Evolutionary conservation across 2,113 vertebrate genomes (phyloP).

Genomic region (Numida meleagris): DNA sequence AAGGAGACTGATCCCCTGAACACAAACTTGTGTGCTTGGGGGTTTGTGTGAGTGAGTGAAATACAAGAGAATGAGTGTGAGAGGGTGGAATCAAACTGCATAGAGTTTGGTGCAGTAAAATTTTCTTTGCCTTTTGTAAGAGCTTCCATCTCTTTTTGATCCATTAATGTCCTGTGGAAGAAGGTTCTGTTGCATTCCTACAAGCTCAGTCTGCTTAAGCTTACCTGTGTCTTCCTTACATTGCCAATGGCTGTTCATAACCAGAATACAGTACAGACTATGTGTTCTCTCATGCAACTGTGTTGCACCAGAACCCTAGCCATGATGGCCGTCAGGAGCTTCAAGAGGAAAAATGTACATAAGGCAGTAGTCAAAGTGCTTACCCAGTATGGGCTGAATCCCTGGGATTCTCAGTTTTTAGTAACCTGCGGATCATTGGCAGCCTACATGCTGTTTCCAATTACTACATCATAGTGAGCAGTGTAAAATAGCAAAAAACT

Average conservation of each 20-base stretch:
- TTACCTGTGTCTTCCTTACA: background rate
- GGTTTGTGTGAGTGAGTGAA: background rate
- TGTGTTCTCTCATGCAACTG: rapidly evolving
- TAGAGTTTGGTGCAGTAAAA: background rate
- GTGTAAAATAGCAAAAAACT: background rate
- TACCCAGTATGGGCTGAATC: background rate
- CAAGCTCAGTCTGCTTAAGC: background rate
- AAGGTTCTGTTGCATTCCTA: background rate
- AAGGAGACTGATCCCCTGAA: background rate
- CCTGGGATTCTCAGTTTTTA: background rate
- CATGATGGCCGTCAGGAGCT: background rate
- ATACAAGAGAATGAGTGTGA: background rate
- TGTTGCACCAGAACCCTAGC: background rate
- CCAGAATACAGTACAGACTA: background rate
- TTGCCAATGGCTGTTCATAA: background rate
- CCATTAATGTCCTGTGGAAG: background rate
- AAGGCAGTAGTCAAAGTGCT: background rate
- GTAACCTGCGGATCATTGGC: background rate
- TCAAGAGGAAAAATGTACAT: background rate
- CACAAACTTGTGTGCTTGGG: background rate
- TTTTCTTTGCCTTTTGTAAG: background rate
- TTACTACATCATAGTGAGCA: background rate
- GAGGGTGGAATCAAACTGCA: background rate
- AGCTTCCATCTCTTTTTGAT: background rate
- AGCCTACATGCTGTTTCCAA: background rate